These are phyloP conservation scores for Drosophila cognata DNA, from an alignment of 2,888 invertebrate genomes.

Conservation along the genomic window DNA sequence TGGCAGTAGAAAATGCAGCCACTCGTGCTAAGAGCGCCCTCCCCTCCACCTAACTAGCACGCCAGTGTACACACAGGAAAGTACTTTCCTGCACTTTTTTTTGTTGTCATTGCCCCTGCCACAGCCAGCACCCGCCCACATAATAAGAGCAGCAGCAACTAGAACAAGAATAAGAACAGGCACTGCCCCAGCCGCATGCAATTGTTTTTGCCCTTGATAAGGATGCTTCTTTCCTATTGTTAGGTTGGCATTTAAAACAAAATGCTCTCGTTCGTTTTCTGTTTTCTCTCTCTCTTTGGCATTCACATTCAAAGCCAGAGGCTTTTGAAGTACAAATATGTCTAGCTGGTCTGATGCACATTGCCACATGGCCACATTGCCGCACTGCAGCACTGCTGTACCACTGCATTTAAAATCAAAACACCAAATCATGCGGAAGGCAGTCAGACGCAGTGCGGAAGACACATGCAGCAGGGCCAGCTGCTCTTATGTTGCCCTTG, in stretches of 20 bases:
- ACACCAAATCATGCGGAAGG: constrained; percentile 79
- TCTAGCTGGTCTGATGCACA: constrained; percentile 45
- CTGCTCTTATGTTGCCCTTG: constrained; percentile 44
- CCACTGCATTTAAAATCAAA: constrained; percentile 55
- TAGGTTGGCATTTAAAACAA: constrained; percentile 79
- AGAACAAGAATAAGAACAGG: constrained; percentile 15
- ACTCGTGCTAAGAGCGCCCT: constrained; percentile 68
- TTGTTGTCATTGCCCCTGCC: constrained; percentile 60
- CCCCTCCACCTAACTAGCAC: constrained; percentile 28
- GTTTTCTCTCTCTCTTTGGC: constrained; percentile 22
- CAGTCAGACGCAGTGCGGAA: constrained; percentile 70
- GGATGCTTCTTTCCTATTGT: constrained; percentile 81
- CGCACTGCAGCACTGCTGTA: not conserved
- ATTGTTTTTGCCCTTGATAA: constrained; percentile 79
- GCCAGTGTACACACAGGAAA: constrained; percentile 51
- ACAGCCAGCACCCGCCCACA: constrained; percentile 34
- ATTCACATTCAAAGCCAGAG: constrained; percentile 65
- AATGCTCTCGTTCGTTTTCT: constrained; percentile 48
- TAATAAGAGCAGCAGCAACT: constrained; percentile 37
- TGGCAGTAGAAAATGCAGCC: constrained; percentile 30
- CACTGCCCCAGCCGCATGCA: constrained; percentile 46
- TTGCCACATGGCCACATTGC: constrained; percentile 1
- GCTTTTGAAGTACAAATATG: constrained; percentile 64
- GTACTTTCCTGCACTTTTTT: constrained; percentile 69
- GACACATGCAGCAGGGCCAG: constrained; percentile 50